Base-by-base conservation (phyloP, 2,888 invertebrate species). In the Mongoloraphidia duomilia region DNA sequence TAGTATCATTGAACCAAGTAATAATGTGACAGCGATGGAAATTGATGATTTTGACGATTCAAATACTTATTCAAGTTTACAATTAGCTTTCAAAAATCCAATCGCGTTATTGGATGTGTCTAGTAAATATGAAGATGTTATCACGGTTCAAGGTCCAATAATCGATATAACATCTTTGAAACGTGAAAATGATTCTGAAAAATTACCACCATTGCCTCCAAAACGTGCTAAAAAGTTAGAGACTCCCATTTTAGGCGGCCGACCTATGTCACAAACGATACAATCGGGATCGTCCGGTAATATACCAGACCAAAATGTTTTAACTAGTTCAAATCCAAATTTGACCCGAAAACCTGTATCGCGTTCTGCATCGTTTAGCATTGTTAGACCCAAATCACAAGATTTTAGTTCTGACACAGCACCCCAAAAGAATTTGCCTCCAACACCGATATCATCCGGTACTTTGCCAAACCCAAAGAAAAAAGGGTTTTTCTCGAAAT, bases 61-160 rank as follows among this genome's bases (percentile, higher is more conserved):
- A 35, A 82, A 83, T 50, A 87, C 87, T 0, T 90, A 90, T 60
- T 84, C 86, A 1, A 89, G 89, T 61, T 68, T 90, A 47, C 90
- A 90, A 61, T 73, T 86, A 61, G 90, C 90, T 0, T 89, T 89
- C 69, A 86, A 82, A 64, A 88, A 90, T 66, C 89, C 89, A 0
- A 69, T 87, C 2, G 70, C 74, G 26, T 75, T 84, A 51, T 66
- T 70, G 1, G 63, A 66, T 44, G 61, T 65, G 1, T 57, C 61
- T n/a, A 56, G 56, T 39, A 70, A 74, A 34, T 78, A 79, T 60
- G 79, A 80, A 56, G 82, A 82, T 57, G 63, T 72, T 54, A 63
- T 74, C 11, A 68, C 69, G 2, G 67, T 69, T 1, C 66, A 67
- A 40, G 65, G 70, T 53, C 70, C 71, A 4, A 60, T 65, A 33